Conservation (phyloP, 2,797 vertebrate species). For the Geotrypetes seraphini region DNA sequence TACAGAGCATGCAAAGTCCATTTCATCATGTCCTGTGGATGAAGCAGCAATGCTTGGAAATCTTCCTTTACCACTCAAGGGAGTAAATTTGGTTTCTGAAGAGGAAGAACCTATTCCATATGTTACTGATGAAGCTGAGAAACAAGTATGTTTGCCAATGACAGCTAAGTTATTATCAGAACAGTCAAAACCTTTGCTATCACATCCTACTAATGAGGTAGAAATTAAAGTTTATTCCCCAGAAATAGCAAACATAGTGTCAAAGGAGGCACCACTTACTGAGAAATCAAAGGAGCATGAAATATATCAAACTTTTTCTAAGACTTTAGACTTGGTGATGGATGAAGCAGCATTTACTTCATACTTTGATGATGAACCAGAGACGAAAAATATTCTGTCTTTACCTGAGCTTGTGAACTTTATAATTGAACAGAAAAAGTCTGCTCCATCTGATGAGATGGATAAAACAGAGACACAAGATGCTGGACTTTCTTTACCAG, state of each 20-base stretch:
- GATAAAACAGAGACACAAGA: slow-evolving; percentile 17
- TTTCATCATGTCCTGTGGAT: background rate
- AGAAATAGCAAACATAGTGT: too few relatives aligned
- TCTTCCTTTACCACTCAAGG: background rate
- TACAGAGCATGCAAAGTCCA: background rate
- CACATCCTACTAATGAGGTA: slow-evolving; percentile 8
- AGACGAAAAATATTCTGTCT: too few relatives aligned
- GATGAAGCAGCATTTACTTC: too few relatives aligned
- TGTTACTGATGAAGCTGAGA: background rate
- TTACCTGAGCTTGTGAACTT: too few relatives aligned
- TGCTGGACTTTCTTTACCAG: too few relatives aligned
- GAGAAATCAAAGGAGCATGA: too few relatives aligned
- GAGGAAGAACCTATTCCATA: background rate
- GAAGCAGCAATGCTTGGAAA: background rate
- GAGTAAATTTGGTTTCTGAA: background rate
- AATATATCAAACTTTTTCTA: too few relatives aligned
- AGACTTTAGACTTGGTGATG: too few relatives aligned
- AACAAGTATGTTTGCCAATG: background rate
- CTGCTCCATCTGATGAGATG: slow-evolving; percentile 7
- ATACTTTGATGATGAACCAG: too few relatives aligned
- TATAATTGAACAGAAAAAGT: too few relatives aligned
- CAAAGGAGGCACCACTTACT: too few relatives aligned
- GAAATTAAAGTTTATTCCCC: slow-evolving; percentile 7
- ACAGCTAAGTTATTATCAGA: background rate
- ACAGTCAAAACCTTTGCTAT: background rate